Conservation (phyloP, 2,113 vertebrate species). For the Lepus europaeus region DNA sequence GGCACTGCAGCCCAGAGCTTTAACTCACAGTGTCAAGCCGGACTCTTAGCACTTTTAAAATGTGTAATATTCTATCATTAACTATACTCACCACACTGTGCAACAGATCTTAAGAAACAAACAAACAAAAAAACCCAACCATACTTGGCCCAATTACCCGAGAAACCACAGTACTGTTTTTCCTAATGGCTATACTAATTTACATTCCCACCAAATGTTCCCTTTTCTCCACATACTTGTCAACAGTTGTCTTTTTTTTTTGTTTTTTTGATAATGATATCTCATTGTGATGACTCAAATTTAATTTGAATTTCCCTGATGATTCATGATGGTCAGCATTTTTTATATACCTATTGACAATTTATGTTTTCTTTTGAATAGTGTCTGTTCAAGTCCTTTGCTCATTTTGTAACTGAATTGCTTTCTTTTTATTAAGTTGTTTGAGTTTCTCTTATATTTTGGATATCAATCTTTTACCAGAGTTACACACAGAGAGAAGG, state of each 20-base stretch:
- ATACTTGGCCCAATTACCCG: background rate
- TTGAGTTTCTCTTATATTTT: background rate
- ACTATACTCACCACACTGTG: background rate
- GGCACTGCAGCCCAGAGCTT: too few relatives aligned
- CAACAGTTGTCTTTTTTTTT: background rate
- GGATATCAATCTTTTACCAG: background rate
- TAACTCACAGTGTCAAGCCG: too few relatives aligned
- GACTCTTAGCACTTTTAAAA: background rate
- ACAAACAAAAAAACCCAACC: too few relatives aligned
- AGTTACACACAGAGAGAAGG: too few relatives aligned
- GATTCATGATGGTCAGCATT: background rate
- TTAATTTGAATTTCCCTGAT: background rate
- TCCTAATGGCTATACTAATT: background rate
- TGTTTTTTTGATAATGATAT: background rate
- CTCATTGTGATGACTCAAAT: background rate
- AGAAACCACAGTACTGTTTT: background rate
- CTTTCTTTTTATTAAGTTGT: background rate
- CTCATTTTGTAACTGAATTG: background rate
- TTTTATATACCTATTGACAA: background rate
- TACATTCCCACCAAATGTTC: background rate
- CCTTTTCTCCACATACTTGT: background rate
- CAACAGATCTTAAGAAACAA: background rate
- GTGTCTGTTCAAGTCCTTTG: background rate
- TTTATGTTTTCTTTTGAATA: background rate
- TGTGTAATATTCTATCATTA: background rate